Evolutionary conservation across 2,113 vertebrate genomes (phyloP), one percentile per base, ranked within the genome.

Genomic region (Calyptommatus sinebrachiatus): DNA sequence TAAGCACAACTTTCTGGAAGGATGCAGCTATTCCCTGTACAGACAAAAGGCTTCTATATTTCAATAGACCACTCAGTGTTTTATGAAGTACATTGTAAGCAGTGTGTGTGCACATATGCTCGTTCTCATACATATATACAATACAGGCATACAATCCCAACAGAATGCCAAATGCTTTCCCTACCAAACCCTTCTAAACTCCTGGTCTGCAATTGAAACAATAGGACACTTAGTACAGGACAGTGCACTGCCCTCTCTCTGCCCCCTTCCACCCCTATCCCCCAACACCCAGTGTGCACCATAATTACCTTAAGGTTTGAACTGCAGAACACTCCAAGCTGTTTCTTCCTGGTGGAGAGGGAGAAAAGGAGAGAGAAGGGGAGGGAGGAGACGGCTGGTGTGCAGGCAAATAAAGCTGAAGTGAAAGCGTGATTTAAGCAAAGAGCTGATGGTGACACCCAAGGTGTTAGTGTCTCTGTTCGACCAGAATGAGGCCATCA

Each of bases 321-420:
- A 75, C 82, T 70, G 81, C 69, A 65, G 74, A 69, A 41, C 70
- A 72, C 77, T 75, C 77, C 72, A 65, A 67, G 77, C 77, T 79
- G 82, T 74, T 83, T 68, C 82, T 75, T 75, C 72, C 41, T 57
- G 71, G 75, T 67, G 66, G 70, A 76, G 62, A 82, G 76, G 71
- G 84, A 83, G 79, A 79, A 84, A 86, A 46, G 80, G 87, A 80
- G 85, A 86, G 70, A 87, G 75, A 71, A 41, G 66, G 14, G 9
- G 53, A 67, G n/a, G 7, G 76, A 69, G 20, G 10, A 73, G 81
- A 63, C 48, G 57, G 28, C 65, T 50, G 48, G 53, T 29, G 29
- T 4, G 35, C 50, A 73, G 78, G 72, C 69, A 81, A 77, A 80
- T 76, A 66, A 67, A 76, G 61, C 83, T 78, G 41, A 50, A 73